Conservation (phyloP, 2,797 vertebrate genomes). For the Chloroceryle amazona region DNA sequence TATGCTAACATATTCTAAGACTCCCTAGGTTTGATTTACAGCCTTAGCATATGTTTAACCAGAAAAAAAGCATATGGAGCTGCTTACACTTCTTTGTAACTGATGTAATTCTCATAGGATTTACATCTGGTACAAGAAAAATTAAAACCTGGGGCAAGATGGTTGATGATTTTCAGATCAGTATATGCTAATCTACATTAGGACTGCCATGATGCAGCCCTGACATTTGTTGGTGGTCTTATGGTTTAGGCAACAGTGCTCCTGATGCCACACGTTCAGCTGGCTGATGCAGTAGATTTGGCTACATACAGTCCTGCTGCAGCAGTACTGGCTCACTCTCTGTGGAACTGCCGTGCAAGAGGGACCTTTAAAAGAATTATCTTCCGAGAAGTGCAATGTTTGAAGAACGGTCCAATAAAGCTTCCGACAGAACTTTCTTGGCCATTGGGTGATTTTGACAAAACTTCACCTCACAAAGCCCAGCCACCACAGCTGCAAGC, state of each 20-base stretch:
- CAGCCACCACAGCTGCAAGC: background rate
- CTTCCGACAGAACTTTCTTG: background rate
- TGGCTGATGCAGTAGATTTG: background rate
- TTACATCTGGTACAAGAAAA: background rate
- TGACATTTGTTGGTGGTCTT: background rate
- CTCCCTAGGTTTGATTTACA: conserved; percentile 3
- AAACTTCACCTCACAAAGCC: fast-evolving
- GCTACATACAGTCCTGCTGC: background rate
- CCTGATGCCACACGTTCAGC: background rate
- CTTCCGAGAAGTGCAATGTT: background rate
- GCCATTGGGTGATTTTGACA: no score
- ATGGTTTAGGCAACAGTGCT: background rate
- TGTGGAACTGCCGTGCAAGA: background rate
- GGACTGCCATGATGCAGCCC: background rate
- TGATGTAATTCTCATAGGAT: background rate
- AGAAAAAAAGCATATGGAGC: background rate
- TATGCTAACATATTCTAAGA: background rate
- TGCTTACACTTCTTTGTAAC: background rate
- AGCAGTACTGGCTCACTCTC: background rate
- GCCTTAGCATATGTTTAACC: background rate
- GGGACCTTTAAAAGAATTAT: background rate
- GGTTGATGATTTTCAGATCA: background rate
- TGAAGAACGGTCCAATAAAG: background rate
- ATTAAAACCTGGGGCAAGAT: background rate
- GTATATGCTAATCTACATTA: background rate